Evolutionary conservation across 2,113 vertebrate species (phyloP), one percentile per base, ranked within the genome.

Genomic region (Okapia johnstoni): DNA sequence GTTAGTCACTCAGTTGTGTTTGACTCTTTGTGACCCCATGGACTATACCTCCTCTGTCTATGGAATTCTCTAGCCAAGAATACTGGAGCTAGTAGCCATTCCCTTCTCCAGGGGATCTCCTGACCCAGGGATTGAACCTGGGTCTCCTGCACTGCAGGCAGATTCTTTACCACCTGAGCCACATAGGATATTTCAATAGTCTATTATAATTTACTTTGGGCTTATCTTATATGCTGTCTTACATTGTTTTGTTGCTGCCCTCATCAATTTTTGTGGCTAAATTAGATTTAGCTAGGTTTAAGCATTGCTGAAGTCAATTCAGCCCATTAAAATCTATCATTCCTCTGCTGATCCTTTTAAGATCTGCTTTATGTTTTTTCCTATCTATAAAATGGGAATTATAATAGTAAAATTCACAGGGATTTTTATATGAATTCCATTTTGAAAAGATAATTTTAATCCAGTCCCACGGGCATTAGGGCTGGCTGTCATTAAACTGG

Each of bases 331-430:
- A 83, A 84, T 55, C 70, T 76, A 6, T 50, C 30, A 61, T 25
- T 61, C 6, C 14, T 85, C 54, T 91, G 10, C 30, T 52, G 55
- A 57, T 48, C 33, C 43, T 26, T 95, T 85, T 50, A 70, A 93
- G 50, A 36, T 61, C 16, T 88, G 43, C 50, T 28, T 33, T 73
- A 58, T 28, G 6, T 36, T 92, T 92, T 93, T 93, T 54, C 25
- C 93, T 85, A 77, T 66, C 46, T 76, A 43, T 91, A 92, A 96
- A 93, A 93, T 83, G 55, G 50, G n/a, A 95, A 86, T 94, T 92
- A 76, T 61, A 86, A n/a, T 79, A 86, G 23, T 92, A 94, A 92
- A 76, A 6, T 60, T 85, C 70, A 91, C 33, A 92, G 33, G n/a
- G 2, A 55, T 33, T 87, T 87, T 89, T 76, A 0, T 57, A 77